Base-by-base conservation (phyloP, 2,888 invertebrate genomes). In the Oegoconia quadripuncta region DNA sequence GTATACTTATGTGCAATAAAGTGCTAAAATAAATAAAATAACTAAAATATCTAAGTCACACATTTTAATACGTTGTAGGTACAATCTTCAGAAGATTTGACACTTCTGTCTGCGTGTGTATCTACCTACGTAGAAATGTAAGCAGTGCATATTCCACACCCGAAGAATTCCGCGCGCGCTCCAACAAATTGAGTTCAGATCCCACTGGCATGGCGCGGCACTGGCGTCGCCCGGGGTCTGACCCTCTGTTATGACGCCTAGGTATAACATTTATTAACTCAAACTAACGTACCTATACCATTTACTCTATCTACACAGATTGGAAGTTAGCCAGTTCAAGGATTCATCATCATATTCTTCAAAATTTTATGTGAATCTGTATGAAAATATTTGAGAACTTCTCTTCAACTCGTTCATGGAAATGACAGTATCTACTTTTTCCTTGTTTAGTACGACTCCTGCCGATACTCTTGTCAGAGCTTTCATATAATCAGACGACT, bases 171-270 rank as follows among this genome's bases (percentile, higher is more conserved):
- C 70, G 51, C 32, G 52, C 73, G 65, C 59, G 70, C 50, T 56
- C 61, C 46, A 52, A 54, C 71, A 74, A 79, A 82, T 77, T 75
- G 75, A 65, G 69, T 65, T 60, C 53, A 48, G 59, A 42, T 44
- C 46, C 40, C 28, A 18, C n/a, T 17, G 18, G n/a, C 11, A 41
- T 49, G 18, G 41, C 41, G 44, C 43, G 41, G 44, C 34, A 36
- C 43, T 52, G 52, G 50, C 48, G 42, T 22, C 35, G 44, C 47
- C 37, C 27, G 27, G 16, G 15, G 22, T 31, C 48, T 34, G 42
- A 48, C 60, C 66, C 67, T 51, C 42, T 52, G 48, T 59, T 59
- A 48, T 58, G 50, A 48, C 48, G 42, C 37, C 42, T 52, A n/a
- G n/a, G n/a, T n/a, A 50, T 57, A 59, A 64, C 61, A 50, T 57